Evolutionary conservation across 2,797 vertebrate genomes (phyloP).

Genomic region (Pantherophis vulpinus): DNA sequence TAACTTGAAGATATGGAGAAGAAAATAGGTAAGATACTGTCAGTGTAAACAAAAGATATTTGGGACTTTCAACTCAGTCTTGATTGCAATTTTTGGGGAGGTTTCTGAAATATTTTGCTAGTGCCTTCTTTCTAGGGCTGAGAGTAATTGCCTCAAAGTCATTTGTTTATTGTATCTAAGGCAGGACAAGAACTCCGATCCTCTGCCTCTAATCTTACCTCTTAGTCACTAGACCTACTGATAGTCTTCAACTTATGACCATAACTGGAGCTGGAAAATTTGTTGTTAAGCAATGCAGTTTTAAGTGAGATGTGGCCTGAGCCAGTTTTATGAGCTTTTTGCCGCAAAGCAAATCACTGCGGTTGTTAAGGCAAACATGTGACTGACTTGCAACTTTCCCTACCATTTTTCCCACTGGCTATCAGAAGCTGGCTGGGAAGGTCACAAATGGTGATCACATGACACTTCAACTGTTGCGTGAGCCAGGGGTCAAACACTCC

Average conservation of each 20-base stretch:
- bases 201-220: not conserved
- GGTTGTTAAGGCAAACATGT: not conserved
- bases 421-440: not conserved
- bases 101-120: not conserved
- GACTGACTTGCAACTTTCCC: not conserved
- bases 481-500: not conserved
- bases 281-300: not conserved
- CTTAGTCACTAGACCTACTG: not conserved
- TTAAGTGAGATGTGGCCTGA: not conserved
- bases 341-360: not conserved
- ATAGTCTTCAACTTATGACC: not conserved
- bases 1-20: not conserved
- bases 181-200: not conserved
- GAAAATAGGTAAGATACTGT: not conserved
- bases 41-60: conserved; percentile 8
- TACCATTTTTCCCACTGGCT: not conserved
- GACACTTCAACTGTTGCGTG: not conserved
- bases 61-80: not conserved
- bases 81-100: not conserved
- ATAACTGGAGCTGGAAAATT: not conserved
- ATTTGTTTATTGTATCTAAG: not conserved
- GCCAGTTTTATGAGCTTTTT: not conserved
- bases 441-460: not conserved
- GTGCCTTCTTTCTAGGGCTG: not conserved
- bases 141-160: not conserved